Conservation (phyloP, 2,113 vertebrate species). For the Hymenochirus boettgeri region DNA sequence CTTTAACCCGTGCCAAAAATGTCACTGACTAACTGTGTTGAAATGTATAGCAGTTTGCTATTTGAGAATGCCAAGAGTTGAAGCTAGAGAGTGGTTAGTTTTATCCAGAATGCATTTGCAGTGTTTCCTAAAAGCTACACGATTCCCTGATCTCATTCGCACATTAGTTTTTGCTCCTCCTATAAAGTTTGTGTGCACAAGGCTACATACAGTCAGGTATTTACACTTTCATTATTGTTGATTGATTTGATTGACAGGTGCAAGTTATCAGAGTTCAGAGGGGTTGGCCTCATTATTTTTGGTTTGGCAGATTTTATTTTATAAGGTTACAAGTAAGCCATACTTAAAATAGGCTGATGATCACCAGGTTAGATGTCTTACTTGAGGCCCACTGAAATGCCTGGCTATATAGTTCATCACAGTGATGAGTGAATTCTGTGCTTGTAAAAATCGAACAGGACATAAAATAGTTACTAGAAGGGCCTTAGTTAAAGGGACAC, state of each 20-base stretch:
- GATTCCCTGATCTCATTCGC: too few relatives aligned
- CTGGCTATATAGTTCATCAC: background rate
- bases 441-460: background rate
- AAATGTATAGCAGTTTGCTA: too few relatives aligned
- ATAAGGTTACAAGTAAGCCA: slow-evolving; percentile 9
- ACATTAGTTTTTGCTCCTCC: too few relatives aligned
- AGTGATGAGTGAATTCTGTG: background rate
- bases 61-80: too few relatives aligned
- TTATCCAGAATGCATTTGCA: too few relatives aligned
- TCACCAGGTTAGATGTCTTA: background rate
- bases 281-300: slow-evolving; percentile 9
- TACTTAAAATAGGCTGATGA: slow-evolving; percentile 2
- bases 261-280: background rate
- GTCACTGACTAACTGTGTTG: too few relatives aligned
- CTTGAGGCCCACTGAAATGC: background rate
- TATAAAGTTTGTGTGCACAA: too few relatives aligned
- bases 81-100: too few relatives aligned
- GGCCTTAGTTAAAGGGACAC: background rate
- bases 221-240: too few relatives aligned
- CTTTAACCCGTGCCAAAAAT: too few relatives aligned
- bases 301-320: slow-evolving; percentile 4
- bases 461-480: background rate
- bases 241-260: slow-evolving; percentile 10
- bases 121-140: too few relatives aligned
- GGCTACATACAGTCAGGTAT: too few relatives aligned